phyloP scores from a whole-genome alignment of 2,888 invertebrate genomes.

The Folsomia candida region DNA sequence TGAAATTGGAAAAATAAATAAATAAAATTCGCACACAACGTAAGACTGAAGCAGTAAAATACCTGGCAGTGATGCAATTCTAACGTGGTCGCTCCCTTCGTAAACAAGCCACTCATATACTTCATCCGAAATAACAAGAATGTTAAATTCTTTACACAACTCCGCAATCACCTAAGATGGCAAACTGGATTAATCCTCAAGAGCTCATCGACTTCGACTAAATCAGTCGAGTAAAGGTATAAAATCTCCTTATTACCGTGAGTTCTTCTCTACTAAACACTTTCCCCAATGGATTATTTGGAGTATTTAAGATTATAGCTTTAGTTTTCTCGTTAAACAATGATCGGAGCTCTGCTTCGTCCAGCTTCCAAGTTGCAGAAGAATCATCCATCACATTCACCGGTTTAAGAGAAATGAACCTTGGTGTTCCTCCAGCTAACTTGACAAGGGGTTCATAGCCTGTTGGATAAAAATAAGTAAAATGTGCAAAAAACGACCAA shows the following conservation, averaged over 20 bases:
- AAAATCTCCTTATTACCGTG: slow-evolving; percentile 38
- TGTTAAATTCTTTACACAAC: slow-evolving; percentile 87
- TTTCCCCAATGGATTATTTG: slow-evolving; percentile 97
- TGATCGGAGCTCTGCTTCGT: slow-evolving; percentile 72
- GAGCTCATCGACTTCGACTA: too few species aligned
- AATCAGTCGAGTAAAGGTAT: too few species aligned
- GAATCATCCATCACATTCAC: slow-evolving; percentile 55
- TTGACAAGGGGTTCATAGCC: slow-evolving; percentile 56
- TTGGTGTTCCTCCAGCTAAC: slow-evolving; percentile 80
- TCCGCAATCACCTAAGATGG: slow-evolving; percentile 69
- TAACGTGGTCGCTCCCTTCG: slow-evolving; percentile 75
- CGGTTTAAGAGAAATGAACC: slow-evolving; percentile 80
- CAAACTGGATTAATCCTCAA: not conserved
- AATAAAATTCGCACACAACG: too few species aligned
- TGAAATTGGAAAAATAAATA: too few species aligned
- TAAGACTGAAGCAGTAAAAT: too few species aligned
- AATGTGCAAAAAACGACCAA: too few species aligned
- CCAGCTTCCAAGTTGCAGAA: slow-evolving; percentile 86
- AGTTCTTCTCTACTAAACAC: slow-evolving; percentile 68
- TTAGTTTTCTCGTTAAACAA: slow-evolving; percentile 87
- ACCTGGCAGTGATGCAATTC: slow-evolving; percentile 65
- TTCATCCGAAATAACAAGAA: slow-evolving; percentile 90
- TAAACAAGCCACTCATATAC: slow-evolving; percentile 88
- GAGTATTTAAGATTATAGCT: slow-evolving; percentile 92
- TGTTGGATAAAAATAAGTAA: too few species aligned